These are phyloP conservation scores for Pseudochirops cupreus DNA, from an alignment of 2,797 vertebrate genomes.

Conservation along the genomic window DNA sequence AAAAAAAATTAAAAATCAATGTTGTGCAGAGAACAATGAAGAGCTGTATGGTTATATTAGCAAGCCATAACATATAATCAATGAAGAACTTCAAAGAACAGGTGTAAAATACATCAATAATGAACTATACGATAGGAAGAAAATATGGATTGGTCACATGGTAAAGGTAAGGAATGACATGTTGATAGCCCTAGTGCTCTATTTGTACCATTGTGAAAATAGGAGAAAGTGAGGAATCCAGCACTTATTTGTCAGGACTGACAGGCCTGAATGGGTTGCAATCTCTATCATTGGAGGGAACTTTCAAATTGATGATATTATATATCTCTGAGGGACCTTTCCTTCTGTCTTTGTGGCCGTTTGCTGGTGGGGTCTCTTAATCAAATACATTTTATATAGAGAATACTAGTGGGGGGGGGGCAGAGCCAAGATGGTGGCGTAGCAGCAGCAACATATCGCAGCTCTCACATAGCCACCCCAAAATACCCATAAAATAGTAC, in stretches of 20 bases:
- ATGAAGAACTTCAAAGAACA: neutral
- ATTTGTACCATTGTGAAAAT: neutral
- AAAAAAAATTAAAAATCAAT: neutral
- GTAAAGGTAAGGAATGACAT: neutral
- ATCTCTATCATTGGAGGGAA: neutral
- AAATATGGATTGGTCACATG: neutral
- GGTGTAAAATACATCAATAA: neutral
- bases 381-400: neutral
- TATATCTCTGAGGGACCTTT: neutral
- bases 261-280: neutral
- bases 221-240: neutral
- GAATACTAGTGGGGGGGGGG: neutral
- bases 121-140: neutral
- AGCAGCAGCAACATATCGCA: too few relatives aligned
- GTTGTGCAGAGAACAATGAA: neutral
- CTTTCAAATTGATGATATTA: too few relatives aligned
- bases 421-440: too few relatives aligned
- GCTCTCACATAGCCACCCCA: too few relatives aligned
- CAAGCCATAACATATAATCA: neutral
- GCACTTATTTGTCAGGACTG: neutral
- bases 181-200: neutral
- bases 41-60: neutral
- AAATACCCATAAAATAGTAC: too few relatives aligned
- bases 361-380: neutral
- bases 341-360: neutral